Percentiles rank a stretch among this genome's conserved stretches.
These are phyloP conservation scores for Acleris holmiana DNA, from an alignment of 2,888 invertebrate genomes.

Conservation along the genomic window DNA sequence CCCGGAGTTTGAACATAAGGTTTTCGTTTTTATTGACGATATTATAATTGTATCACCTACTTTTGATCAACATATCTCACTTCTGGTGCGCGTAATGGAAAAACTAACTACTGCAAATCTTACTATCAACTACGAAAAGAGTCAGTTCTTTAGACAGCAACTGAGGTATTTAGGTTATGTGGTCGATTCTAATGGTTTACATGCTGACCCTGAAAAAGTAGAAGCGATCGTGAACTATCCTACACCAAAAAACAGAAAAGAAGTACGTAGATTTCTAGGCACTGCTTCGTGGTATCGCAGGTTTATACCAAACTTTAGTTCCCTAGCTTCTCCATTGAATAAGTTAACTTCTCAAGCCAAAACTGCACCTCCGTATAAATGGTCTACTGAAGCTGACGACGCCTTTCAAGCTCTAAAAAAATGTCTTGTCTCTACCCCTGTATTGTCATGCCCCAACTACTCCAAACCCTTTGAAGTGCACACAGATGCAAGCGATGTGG, in stretches of 20 bases:
- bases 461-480: conserved; percentile 15
- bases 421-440: conserved; percentile 18
- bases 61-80: too few species aligned
- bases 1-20: too few species aligned
- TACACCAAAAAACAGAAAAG: conserved; percentile 15
- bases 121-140: conserved; percentile 20
- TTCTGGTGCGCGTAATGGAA: too few species aligned
- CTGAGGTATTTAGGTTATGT: conserved; percentile 32
- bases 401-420: conserved; percentile 18
- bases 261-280: conserved; percentile 28
- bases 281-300: conserved; percentile 32
- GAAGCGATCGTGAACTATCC: conserved; percentile 25
- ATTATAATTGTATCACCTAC: too few species aligned
- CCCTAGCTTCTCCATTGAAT: conserved; percentile 27
- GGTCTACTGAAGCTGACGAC: conserved; percentile 20
- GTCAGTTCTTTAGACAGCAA: conserved; percentile 14
- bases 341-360: conserved; percentile 21
- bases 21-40: too few species aligned
- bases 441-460: conserved; percentile 27
- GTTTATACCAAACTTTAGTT: conserved; percentile 28
- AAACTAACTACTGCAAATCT: background rate
- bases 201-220: conserved; percentile 23
- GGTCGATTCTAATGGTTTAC: conserved; percentile 40
- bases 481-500: conserved; percentile 13
- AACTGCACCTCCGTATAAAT: conserved; percentile 13